These are phyloP conservation scores for Moxostoma hubbsi DNA, from an alignment of 2,797 vertebrate species.

Conservation along the genomic window DNA sequence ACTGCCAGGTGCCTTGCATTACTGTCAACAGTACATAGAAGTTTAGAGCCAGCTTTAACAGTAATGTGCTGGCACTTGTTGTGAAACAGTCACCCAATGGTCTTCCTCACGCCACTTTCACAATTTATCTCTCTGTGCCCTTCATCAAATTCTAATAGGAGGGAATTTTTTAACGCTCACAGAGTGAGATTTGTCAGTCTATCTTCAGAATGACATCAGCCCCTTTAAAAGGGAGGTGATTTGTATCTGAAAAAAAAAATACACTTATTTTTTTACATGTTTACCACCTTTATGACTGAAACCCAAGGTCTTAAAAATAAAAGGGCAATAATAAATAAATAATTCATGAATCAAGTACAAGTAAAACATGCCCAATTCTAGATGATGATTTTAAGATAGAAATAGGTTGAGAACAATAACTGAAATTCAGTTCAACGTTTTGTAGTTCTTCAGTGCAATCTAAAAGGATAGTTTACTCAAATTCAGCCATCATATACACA, in stretches of 20 bases:
- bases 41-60: background rate
- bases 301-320: background rate
- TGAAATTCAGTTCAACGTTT: no score
- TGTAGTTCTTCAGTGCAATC: no score
- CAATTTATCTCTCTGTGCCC: background rate
- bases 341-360: background rate
- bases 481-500: no score
- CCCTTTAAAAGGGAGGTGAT: conserved; percentile 6
- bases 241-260: conserved; percentile 13
- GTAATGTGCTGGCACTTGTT: conserved; percentile 11
- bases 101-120: background rate
- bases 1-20: conserved; percentile 50
- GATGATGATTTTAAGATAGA: no score
- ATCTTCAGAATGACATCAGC: conserved; percentile 49
- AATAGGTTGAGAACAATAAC: no score
- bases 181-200: conserved; percentile 35
- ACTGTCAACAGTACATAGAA: conserved; percentile 21
- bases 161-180: conserved; percentile 29
- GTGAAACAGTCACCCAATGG: conserved; percentile 12
- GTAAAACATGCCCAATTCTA: background rate
- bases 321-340: background rate
- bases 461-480: no score
- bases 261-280: background rate
- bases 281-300: conserved; percentile 21
- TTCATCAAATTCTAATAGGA: conserved; percentile 9